Conservation (phyloP, 2,888 invertebrate genomes). For the Aricia artaxerxes region DNA sequence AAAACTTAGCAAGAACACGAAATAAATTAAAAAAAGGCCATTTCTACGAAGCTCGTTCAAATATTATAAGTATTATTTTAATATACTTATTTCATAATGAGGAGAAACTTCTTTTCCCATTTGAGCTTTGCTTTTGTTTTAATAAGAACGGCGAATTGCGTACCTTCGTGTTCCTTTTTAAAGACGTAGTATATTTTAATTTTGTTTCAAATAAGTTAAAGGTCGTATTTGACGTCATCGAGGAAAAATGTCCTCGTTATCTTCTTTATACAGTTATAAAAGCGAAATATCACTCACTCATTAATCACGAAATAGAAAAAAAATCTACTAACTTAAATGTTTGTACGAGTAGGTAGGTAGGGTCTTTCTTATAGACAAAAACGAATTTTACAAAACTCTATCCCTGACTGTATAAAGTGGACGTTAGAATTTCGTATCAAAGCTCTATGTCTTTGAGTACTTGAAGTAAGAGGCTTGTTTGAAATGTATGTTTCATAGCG, state of each 20-base stretch:
- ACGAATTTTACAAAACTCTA: no score
- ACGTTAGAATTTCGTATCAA: no score
- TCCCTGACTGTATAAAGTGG: no score
- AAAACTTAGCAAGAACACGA: constrained; percentile 32
- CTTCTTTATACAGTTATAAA: no score
- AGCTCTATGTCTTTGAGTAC: no score
- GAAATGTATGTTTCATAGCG: no score
- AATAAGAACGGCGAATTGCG: not conserved
- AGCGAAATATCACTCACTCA: no score
- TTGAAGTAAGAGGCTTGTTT: no score
- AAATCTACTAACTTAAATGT: no score
- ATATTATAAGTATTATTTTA: constrained; percentile 26
- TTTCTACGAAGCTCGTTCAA: constrained; percentile 26
- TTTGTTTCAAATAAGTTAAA: not conserved
- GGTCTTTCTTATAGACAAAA: no score
- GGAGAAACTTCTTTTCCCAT: not conserved
- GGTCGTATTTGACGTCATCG: not conserved
- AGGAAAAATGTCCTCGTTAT: not conserved
- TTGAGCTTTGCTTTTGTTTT: constrained; percentile 9
- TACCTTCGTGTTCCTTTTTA: not conserved
- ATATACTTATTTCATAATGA: constrained; percentile 23
- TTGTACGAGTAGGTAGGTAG: no score
- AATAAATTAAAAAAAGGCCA: constrained; percentile 29
- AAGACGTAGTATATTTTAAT: not conserved
- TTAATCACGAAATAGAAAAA: no score